A percentile compares a stretch with the other conserved stretches of the same genome.
These are phyloP conservation scores for Andrena marginata DNA, from an alignment of 2,888 invertebrate genomes.

Conservation along the genomic window DNA sequence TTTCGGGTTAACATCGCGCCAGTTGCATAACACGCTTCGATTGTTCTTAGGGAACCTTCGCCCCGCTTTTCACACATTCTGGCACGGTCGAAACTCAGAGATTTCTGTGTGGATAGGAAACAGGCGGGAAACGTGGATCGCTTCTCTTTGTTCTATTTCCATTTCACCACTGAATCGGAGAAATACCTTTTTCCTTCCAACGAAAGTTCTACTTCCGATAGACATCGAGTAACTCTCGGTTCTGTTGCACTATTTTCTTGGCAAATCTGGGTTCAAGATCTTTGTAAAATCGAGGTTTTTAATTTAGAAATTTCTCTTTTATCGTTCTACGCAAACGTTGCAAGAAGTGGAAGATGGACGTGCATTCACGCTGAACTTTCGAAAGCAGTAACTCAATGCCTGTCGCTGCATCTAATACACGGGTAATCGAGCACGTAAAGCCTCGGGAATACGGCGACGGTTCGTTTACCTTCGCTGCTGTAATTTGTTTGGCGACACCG, in stretches of 20 bases:
- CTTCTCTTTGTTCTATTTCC: no score
- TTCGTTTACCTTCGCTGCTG: conserved; percentile 17
- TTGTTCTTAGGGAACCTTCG: conserved; percentile 9
- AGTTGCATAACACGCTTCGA: conserved; percentile 45
- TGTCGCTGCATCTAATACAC: not conserved
- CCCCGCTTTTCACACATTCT: not conserved
- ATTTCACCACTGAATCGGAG: no score
- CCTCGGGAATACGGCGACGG: not conserved
- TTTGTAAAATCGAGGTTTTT: no score
- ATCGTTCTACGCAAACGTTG: no score
- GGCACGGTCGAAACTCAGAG: no score
- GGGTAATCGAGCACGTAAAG: not conserved
- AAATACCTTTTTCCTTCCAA: no score
- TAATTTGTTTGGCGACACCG: conserved; percentile 22
- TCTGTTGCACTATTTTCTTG: no score
- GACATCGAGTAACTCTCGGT: no score
- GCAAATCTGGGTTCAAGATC: no score
- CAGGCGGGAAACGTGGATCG: no score
- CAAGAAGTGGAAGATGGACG: not conserved
- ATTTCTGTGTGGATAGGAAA: no score
- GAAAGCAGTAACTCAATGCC: not conserved
- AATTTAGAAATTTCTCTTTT: not conserved
- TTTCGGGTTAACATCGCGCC: conserved; percentile 3
- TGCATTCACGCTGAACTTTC: not conserved
- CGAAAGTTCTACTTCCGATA: no score